Base-by-base conservation (phyloP, 2,797 vertebrate species). In the Micromesistius poutassou region DNA sequence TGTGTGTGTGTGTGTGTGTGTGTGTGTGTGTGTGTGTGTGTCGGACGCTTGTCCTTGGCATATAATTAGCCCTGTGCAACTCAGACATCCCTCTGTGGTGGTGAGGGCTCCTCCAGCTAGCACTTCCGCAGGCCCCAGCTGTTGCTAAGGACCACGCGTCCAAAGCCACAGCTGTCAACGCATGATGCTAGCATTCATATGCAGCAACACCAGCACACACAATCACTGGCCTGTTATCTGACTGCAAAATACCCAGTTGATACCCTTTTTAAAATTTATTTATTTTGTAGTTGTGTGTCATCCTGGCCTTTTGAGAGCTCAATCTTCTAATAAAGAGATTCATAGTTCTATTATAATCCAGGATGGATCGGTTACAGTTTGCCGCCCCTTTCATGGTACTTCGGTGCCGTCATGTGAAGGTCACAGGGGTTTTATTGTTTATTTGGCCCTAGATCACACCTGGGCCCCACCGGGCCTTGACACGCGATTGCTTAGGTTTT, bases 1-100 rank as follows among this genome's bases (percentile, higher is more conserved):
- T 35, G 5, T 83, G 77, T 33, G 72, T 82, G 72, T 83, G 73
- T 40, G 82, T 78, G 76, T 66, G 79, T 66, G 74, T 30, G 46
- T 77, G 62, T 35, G 7, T 83, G 77, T 36, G 74, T 82, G 73
- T 84, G 74, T 40, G 82, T 77, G 77, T 66, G 79, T 66, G 75
- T 19, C 6, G 31, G 72, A 22, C 84, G 71, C 90, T 93, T 95
- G 93, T 88, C 94, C 94, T 95, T 96, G 93, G 90, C 87, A 90
- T 93, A 83, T 92, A 93, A 94, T 93, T 91, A 94, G 90, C 87
- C 90, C 90, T 92, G 28, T 91, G 92, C 89, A 87, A 86, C 91
- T 79, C 87, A 85, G 89, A 83, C 80, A 74, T 87, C 83, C 94
- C 82, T 82, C 62, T 62, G 28, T 85, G 84, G 76, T 86, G 62